Base-by-base conservation (phyloP, 1,140 invertebrate species). In the Drosophila punjabiensis region DNA sequence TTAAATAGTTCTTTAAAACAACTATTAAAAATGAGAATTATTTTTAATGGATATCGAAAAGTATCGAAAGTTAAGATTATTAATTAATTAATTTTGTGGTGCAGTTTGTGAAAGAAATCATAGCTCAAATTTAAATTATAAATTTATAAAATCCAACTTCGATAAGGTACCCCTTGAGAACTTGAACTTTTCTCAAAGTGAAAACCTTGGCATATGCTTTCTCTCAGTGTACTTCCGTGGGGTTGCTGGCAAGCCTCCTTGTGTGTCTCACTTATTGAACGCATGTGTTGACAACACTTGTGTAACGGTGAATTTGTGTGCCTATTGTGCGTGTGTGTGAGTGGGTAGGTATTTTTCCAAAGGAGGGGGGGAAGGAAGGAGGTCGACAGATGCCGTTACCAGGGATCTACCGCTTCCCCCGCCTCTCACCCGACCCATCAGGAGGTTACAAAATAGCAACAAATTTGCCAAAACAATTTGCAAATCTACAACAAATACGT, bases 381-480 rank as follows among this genome's bases (percentile, higher is more conserved):
- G 56, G 41, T 18, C 30, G 58, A 43, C 47, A 63, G 68, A 67
- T 55, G 48, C 68, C 37, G 79, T 75, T 66, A 48, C 55, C 55
- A 48, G 47, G 70, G 78, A 83, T 79, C 74, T 13, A 18, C 4
- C 43, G 10, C 20, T 1, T 0, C 47, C 5, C 18, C 48, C 24
- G 3, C 28, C 16, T 30, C 50, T n/a, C n/a, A n/a, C 62, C 56
- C 64, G 24, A 2, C 24, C 24, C 24, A 67, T 66, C 63, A 73
- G 77, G 30, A 62, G 68, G 64, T 56, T 76, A 78, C 74, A 69
- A 81, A 84, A 85, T 82, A 79, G 73, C 82, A 80, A 85, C 86
- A 90, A 90, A 90, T 90, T 90, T 91, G 86, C 86, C 87, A 90
- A 90, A 90, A 90, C 87, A 90, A 86, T 90, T 90, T 90, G 79